Base-by-base conservation (phyloP, 2,888 invertebrate species). In the Mesorhabditis spiculigera region DNA sequence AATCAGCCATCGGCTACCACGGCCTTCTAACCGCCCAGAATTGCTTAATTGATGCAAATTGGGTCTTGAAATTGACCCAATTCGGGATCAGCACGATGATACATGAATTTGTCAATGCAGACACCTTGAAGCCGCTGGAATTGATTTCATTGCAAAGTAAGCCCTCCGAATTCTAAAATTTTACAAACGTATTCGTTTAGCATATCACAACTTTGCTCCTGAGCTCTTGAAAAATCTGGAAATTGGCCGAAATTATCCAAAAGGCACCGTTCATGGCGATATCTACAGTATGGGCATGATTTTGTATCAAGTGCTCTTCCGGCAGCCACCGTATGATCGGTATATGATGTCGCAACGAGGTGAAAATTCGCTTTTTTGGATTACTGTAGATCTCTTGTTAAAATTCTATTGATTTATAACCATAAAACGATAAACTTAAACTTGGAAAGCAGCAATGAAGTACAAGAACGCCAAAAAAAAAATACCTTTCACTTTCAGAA, bases 31-130 rank as follows among this genome's bases (percentile, higher is more conserved):
- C 67, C 50, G 65, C 75, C 5, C 58, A 74, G 13, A 83, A 77
- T 62, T 85, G 85, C 70, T 73, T 85, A 43, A 82, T 85, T 68
- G 85, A 85, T 67, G 74, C 75, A n/a, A 82, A 85, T 67, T 85
- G 85, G 85, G 85, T 85, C 8, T 65, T 83, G 41, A 83, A 78
- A 68, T 68, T 85, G 43, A 77, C 84, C 5, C 71, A 81, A 45
- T 85, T 81, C 68, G 84, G 84, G 10, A 71, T 82, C 4, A 63
- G 71, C 6, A 78, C 78, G 28, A 62, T 84, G 63, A 63, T 84
- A 41, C 70, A 74, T 63, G 71, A 77, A 43, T 71, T 78, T 62
- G 74, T 78, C 44, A 75, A 75, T 41, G 68, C 68, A 4, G 77
- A 72, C 8, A 73, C 73, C 44, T 50, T 50, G 58, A 50, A 50